Conservation (phyloP, 2,797 vertebrate genomes). For the Salmo trutta region DNA sequence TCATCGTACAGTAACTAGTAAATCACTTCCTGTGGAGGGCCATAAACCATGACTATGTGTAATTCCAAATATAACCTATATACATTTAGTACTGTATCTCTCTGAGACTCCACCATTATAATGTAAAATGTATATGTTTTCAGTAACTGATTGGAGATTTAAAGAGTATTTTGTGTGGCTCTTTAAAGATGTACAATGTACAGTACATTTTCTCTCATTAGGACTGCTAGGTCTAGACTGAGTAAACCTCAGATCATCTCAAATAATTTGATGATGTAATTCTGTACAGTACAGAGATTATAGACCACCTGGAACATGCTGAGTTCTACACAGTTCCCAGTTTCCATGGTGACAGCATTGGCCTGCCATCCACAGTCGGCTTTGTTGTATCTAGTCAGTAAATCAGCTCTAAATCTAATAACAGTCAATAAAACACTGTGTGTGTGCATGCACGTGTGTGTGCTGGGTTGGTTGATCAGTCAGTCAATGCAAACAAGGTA, state of each 20-base stretch:
- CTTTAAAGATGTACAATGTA: not conserved
- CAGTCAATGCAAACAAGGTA: conserved; percentile 75
- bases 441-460: not conserved
- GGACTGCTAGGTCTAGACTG: not conserved
- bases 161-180: not conserved
- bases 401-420: conserved; percentile 2
- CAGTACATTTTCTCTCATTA: not conserved
- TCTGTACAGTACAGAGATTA: not conserved
- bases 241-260: not conserved
- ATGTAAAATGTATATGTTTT: not conserved
- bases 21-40: not conserved
- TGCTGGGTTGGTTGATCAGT: conserved; percentile 8
- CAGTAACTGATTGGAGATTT: not conserved
- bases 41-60: not conserved
- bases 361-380: conserved; percentile 20
- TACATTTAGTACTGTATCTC: not conserved
- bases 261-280: not conserved
- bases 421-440: conserved; percentile 3
- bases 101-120: not conserved
- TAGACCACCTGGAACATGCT: conserved; percentile 11
- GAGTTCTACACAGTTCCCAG: conserved; percentile 26
- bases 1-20: not conserved
- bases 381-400: conserved; percentile 25
- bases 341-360: conserved; percentile 55
- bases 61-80: not conserved